Evolutionary conservation across 1,140 invertebrate species (phyloP), one percentile per base, ranked within the genome.

Genomic region (Ylistrum balloti): DNA sequence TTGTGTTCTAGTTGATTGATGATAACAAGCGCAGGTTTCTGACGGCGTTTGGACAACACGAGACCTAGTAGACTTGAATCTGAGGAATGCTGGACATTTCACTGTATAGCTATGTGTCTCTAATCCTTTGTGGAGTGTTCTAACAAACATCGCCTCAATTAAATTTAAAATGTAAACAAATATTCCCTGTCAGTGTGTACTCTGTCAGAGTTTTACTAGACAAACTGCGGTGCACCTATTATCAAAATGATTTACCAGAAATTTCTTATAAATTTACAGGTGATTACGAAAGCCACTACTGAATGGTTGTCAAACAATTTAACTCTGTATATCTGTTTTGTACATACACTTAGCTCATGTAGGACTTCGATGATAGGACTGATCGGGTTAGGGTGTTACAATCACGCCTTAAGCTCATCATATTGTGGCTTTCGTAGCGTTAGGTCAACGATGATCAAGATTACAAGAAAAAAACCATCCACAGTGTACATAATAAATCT

Each of bases 301-400:
- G 56, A 74, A 28, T 28, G 56, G 22, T 74, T 74, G 56, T 74
- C 56, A 74, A 74, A 74, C 56, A 74, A n/a, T 74, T 74, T 74
- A 74, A 74, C 56, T 74, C 56, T n/a, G 56, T 74, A 74, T 74
- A 74, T 74, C 56, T 74, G 56, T 74, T 74, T 74, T 74, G 56
- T 74, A 74, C 56, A 74, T 74, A 74, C n/a, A 74, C 56, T 74
- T 74, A 74, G n/a, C 56, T 17, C 1, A 11, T 17, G 56, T 74
- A 74, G 56, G 56, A 28, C 56, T 74, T 74, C 56, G n/a, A 74
- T 28, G 56, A 74, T n/a, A 17, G 41, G 17, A 22, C 56, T 74
- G 56, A 74, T 74, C 56, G 56, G 56, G 56, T 74, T 74, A 74
- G 22, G 56, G 56, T 11, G 56, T 74, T 74, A 74, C n/a, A 74